Evolutionary conservation across 64 coral and sea anemone genomes (phyloP), one percentile per base, ranked within the genome.

Genomic region (Stylophora pistillata): DNA sequence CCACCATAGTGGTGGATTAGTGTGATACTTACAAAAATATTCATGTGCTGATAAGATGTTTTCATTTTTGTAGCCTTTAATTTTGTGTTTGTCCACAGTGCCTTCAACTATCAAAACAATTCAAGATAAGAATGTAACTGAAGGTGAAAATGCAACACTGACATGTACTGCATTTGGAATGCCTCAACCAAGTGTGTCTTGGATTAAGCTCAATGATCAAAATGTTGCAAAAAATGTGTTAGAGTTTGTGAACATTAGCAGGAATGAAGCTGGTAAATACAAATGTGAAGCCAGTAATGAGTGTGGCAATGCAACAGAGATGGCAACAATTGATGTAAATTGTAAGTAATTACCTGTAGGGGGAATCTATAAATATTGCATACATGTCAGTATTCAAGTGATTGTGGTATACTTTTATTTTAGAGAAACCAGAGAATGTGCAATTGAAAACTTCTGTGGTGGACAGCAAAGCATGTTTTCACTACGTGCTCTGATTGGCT

Each of bases 221-320:
- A 16, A 17, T 64, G 18, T 64, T 6, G 61, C 20, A 55, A 47
- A 4, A 20, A 77, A 2, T 23, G 61, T 21, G 61, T 21, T 64
- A 17, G 1, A 6, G 1, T 10, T 80, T 2, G 62, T 9, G 0
- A 61, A 80, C 16, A 63, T 80, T 30, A 60, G 4, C 14, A 32
- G 78, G 30, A 62, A 7, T 61, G 14, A 80, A 32, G 29, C 2
- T 61, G 78, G 57, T 62, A 58, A 80, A 61, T 80, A 80, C 78
- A 61, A 13, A 28, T 80, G 78, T 34, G 58, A 80, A 9, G 78
- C 78, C 14, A 80, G 23, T 9, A 80, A 80, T 63, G 15, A 28
- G n/a, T 80, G 78, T 62, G 78, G 78, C 26, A 62, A 32, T 80
- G 57, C 55, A 3, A 4, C 10, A 11, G 2, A 61, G 28, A 60